phyloP scores from a whole-genome alignment of 2,797 vertebrate species.

The Coendou prehensilis region DNA sequence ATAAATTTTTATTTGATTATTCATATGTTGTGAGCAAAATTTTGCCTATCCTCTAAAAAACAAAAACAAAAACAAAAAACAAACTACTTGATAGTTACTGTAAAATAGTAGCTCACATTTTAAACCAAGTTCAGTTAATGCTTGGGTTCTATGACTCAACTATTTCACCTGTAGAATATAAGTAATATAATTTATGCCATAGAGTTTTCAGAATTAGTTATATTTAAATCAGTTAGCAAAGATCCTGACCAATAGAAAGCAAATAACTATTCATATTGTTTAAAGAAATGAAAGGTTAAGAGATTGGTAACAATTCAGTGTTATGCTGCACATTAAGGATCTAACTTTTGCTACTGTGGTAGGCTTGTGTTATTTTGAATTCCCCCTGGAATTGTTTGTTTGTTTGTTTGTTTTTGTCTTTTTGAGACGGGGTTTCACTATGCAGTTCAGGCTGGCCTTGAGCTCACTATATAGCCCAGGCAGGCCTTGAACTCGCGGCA shows the following conservation, averaged over 20 bases:
- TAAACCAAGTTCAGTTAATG: constrained; percentile 16
- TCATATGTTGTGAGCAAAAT: not conserved
- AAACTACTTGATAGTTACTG: not conserved
- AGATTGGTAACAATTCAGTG: not conserved
- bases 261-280: not conserved
- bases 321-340: not conserved
- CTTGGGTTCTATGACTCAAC: not conserved
- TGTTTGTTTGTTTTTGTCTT: too few relatives aligned
- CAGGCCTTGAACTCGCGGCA: too few relatives aligned
- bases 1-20: constrained; percentile 46
- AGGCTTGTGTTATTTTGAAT: constrained; percentile 35
- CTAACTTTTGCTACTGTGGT: not conserved
- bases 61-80: not conserved
- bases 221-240: not conserved
- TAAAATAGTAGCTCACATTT: constrained; percentile 46
- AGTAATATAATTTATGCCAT: not conserved
- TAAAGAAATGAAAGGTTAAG: not conserved
- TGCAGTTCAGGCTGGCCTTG: too few relatives aligned
- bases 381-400: not conserved
- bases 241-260: not conserved
- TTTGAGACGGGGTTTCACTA: too few relatives aligned
- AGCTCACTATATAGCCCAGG: too few relatives aligned
- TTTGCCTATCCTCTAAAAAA: not conserved
- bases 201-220: constrained; percentile 18
- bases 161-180: constrained; percentile 18